Percentiles rank a stretch among this genome's conserved stretches.
Conservation (phyloP, 53 echinoderm and acorn worm genomes). For the Actinopyga echinites region DNA sequence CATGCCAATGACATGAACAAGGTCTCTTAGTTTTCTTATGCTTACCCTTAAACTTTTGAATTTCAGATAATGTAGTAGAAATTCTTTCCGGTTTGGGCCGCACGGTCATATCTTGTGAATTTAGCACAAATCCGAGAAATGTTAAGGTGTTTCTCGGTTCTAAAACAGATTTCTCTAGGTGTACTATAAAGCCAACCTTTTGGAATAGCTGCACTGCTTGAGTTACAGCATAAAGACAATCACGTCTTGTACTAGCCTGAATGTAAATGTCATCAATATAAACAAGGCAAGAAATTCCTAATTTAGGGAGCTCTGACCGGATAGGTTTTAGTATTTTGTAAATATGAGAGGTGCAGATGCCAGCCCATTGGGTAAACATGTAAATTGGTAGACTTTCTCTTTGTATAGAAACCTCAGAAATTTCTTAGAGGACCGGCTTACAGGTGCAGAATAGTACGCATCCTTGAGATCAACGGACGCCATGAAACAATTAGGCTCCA, state of each 20-base stretch:
- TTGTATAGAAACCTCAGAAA: neutral
- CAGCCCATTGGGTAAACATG: constrained; percentile 25
- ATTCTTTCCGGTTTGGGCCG: constrained; percentile 3
- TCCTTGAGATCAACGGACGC: too few species aligned
- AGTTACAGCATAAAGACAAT: constrained; percentile 1
- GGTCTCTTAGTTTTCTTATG: neutral
- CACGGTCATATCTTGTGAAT: neutral
- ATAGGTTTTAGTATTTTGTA: constrained; percentile 21
- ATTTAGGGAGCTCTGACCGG: neutral
- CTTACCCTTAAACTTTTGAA: neutral
- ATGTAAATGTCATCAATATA: constrained; percentile 32
- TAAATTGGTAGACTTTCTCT: constrained; percentile 1
- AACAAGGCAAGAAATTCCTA: neutral
- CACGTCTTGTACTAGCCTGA: neutral
- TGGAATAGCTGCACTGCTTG: neutral
- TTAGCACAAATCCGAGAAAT: constrained; percentile 15
- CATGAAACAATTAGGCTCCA: too few species aligned
- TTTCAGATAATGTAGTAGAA: neutral
- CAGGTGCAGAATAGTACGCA: too few species aligned
- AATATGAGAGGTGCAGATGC: neutral
- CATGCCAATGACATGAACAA: constrained; percentile 15
- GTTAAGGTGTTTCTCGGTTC: neutral
- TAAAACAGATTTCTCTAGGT: too few species aligned
- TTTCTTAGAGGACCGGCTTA: neutral
- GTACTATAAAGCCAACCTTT: neutral